phyloP scores from a whole-genome alignment of 2,113 vertebrate species.

The Lophochroa leadbeateri region DNA sequence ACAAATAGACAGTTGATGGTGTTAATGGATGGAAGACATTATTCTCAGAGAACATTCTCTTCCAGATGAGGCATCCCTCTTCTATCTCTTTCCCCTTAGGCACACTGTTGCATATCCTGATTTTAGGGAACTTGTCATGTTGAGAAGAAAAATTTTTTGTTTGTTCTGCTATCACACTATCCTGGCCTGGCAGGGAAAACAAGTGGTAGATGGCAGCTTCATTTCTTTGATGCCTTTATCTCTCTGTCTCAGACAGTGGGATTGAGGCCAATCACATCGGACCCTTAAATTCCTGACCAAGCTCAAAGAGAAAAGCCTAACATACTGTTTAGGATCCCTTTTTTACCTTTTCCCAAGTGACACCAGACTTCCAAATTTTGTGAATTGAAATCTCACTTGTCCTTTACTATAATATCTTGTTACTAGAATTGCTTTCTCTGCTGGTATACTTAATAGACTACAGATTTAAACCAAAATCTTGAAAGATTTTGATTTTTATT shows the following conservation, averaged over 20 bases:
- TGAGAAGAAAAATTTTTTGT: slow-evolving; percentile 35
- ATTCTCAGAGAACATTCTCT: not conserved
- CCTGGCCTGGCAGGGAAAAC: not conserved
- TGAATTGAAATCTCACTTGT: not conserved
- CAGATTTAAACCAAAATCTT: not conserved
- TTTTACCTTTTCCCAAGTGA: not conserved
- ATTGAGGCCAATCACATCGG: not conserved
- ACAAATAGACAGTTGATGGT: not conserved
- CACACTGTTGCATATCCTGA: not conserved
- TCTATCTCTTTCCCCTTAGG: slow-evolving; percentile 25
- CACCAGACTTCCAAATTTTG: not conserved
- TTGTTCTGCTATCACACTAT: slow-evolving; percentile 27
- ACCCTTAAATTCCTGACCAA: not conserved
- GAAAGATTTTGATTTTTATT: not conserved
- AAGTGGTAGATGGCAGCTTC: not conserved
- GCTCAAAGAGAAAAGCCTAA: not conserved
- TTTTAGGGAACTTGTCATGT: slow-evolving; percentile 25
- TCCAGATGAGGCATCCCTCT: not conserved
- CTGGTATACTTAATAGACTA: not conserved
- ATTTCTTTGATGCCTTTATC: slow-evolving; percentile 10
- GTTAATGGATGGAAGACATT: not conserved
- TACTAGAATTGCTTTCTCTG: not conserved
- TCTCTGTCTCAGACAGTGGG: not conserved
- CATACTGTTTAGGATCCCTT: not conserved
- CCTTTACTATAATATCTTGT: not conserved